Evolutionary conservation across 2,113 vertebrate genomes (phyloP), one percentile per base, ranked within the genome.

Genomic region (Scophthalmus maximus): DNA sequence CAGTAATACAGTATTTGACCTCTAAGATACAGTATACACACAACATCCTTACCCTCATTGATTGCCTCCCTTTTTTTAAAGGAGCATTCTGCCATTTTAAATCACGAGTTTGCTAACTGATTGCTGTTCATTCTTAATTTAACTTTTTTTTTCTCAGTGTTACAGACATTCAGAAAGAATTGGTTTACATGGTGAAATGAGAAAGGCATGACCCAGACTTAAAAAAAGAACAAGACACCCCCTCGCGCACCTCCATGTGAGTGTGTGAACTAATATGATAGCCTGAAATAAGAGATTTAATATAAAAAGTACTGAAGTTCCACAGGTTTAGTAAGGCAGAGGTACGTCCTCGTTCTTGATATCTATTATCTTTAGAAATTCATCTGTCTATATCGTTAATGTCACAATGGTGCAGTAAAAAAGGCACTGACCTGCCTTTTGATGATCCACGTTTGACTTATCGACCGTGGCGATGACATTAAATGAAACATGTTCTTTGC

Each of bases 301-400:
- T 50, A 59, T 75, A 20, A 79, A 73, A 87, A 86, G 30, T 40
- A 55, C 10, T 78, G 67, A 81, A 73, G 79, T 68, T 87, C 89
- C 89, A 92, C 88, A 90, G 86, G 89, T 85, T 90, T 77, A 79
- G 78, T 93, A 93, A 93, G 91, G 93, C 91, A 92, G 91, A 86
- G 78, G 77, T 77, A 36, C 75, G 73, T 89, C 77, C 82, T 87
- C 61, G 60, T 73, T 76, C 56, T 68, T 64, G 47, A 78, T 81
- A 53, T 69, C 14, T n/a, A 22, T 55, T 42, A 52, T 51, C 36
- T 51, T 38, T 34, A 32, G 12, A 72, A 55, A 64, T 55, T 68
- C 67, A 67, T 80, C 52, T 66, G 73, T 81, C 60, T 32, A 34
- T 69, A 50, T 69, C 2, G 26, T 26, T 57, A 78, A 73, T 67